Percentiles rank a stretch among this genome's conserved stretches.
Conservation (phyloP, 2,888 invertebrate genomes). For the Rhamnusium bicolor region DNA sequence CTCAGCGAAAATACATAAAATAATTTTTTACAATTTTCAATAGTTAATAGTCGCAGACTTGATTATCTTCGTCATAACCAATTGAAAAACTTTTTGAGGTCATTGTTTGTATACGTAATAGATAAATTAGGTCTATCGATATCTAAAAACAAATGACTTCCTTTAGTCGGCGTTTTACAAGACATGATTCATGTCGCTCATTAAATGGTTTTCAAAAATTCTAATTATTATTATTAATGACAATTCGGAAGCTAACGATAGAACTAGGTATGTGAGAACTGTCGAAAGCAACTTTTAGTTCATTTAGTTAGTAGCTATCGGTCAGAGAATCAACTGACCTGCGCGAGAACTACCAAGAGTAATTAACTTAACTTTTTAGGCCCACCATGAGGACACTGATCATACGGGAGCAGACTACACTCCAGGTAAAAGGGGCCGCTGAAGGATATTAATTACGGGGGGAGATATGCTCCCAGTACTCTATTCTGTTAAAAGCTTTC, state of each 20-base stretch:
- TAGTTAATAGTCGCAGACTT: too few species aligned
- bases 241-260: slow-evolving; percentile 38
- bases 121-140: neutral
- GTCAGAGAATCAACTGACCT: slow-evolving; percentile 17
- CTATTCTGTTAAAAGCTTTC: slow-evolving; percentile 14
- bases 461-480: slow-evolving; percentile 10
- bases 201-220: slow-evolving; percentile 12
- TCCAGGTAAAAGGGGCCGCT: slow-evolving; percentile 30
- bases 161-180: neutral
- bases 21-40: too few species aligned
- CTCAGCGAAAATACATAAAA: too few species aligned
- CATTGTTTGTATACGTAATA: neutral
- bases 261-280: slow-evolving; percentile 28
- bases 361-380: slow-evolving; percentile 19
- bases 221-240: slow-evolving; percentile 48
- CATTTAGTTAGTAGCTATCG: slow-evolving; percentile 20
- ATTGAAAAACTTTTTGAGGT: neutral
- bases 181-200: neutral
- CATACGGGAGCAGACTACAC: slow-evolving; percentile 10
- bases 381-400: slow-evolving; percentile 23
- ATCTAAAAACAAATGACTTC: neutral
- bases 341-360: slow-evolving; percentile 5
- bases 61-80: too few species aligned
- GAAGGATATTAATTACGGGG: slow-evolving; percentile 34
- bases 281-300: slow-evolving; percentile 15